Evolutionary conservation across 2,888 invertebrate species (phyloP).

Genomic region (Anoncus sp.): DNA sequence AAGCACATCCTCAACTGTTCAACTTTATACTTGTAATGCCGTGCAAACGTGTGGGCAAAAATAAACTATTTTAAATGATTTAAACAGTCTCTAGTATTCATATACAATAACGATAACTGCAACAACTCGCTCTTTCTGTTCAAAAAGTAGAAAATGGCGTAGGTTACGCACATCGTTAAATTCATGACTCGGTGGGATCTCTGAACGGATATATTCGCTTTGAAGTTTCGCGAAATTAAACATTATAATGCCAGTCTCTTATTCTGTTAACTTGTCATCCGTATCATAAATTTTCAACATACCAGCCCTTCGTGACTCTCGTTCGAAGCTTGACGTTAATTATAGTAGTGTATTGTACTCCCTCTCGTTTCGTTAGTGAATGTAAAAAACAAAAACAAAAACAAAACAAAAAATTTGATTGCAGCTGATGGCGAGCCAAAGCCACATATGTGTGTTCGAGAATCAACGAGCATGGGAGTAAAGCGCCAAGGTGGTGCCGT

Average conservation of each 20-base stretch:
- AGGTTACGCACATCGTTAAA: conserved; percentile 7
- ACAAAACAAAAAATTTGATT: conserved; percentile 23
- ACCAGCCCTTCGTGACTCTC: not conserved
- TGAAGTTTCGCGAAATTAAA: conserved; percentile 6
- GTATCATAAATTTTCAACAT: conserved; percentile 23
- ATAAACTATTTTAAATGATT: not conserved
- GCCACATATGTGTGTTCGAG: conserved; percentile 10
- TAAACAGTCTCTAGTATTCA: not conserved
- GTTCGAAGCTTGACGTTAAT: conserved; percentile 28
- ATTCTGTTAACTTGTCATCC: conserved; percentile 36
- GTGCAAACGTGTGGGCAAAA: not conserved
- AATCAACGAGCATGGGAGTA: not conserved
- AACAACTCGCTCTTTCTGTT: not conserved
- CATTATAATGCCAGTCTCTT: conserved; percentile 12
- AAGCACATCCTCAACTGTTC: not conserved
- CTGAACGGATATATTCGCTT: not conserved
- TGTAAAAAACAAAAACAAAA: not conserved
- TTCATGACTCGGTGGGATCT: conserved; percentile 4
- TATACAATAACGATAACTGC: too few species aligned
- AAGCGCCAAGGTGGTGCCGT: conserved; percentile 8
- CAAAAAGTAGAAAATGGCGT: not conserved
- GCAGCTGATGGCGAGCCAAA: conserved; percentile 14
- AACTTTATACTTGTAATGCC: conserved; percentile 1
- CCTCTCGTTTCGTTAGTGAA: not conserved
- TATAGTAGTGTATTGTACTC: conserved; percentile 10